A percentile compares a stretch with the other conserved stretches of the same genome.
These are phyloP conservation scores for Craterocephalus amniculus DNA, from an alignment of 2,797 vertebrate genomes.

Conservation along the genomic window DNA sequence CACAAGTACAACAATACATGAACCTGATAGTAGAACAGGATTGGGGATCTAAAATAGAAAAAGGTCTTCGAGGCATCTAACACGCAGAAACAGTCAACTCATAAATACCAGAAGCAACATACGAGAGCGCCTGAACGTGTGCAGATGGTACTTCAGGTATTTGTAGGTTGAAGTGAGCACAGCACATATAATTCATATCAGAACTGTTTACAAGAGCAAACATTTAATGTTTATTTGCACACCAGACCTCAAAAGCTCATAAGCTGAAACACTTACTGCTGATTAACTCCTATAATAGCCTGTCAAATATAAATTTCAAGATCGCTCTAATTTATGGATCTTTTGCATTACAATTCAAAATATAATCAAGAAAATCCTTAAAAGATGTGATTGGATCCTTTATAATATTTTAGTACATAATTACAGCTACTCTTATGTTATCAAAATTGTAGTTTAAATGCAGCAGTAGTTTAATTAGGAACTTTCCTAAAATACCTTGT, in stretches of 20 bases:
- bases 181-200: neutral
- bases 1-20: conserved; percentile 20
- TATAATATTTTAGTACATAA: neutral
- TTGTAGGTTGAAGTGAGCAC: neutral
- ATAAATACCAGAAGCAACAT: neutral
- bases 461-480: neutral
- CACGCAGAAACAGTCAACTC: too few relatives aligned
- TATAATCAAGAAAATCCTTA: neutral
- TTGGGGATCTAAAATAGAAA: conserved; percentile 28
- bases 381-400: neutral
- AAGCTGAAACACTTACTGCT: neutral
- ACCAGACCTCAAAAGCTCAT: neutral
- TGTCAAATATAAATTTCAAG: conserved; percentile 8
- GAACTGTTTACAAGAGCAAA: neutral
- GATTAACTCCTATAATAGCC: conserved; percentile 5
- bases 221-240: neutral
- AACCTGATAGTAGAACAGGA: conserved; percentile 1
- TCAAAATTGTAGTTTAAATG: neutral
- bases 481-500: neutral
- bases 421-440: neutral
- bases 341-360: conserved; percentile 7
- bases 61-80: too few relatives aligned
- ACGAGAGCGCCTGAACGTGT: neutral
- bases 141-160: neutral
- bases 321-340: conserved; percentile 9